phyloP scores from a whole-genome alignment of 30 jellyfish, hydroid and myxozoan genomes.

The Euphysa ruthae region DNA sequence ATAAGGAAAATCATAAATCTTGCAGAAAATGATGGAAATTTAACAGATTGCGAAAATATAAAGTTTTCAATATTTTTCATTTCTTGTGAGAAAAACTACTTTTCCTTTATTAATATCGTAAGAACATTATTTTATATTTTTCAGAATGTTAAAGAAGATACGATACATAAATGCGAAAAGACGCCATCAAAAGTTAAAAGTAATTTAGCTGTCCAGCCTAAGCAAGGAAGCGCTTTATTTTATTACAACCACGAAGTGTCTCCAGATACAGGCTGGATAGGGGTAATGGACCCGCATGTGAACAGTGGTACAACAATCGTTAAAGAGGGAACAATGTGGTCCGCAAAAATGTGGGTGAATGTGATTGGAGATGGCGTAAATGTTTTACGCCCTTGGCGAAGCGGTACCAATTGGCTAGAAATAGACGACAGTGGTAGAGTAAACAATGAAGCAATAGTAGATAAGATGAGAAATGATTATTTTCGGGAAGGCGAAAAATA shows the following conservation, averaged over 20 bases:
- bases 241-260: slow-evolving; percentile 83
- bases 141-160: slow-evolving; percentile 60
- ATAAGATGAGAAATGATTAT: slow-evolving; percentile 66
- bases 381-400: slow-evolving; percentile 79
- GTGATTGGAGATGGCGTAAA: slow-evolving; percentile 85
- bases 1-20: too few species aligned
- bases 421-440: slow-evolving; percentile 27
- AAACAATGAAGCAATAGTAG: slow-evolving; percentile 32
- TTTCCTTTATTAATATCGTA: too few species aligned
- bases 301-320: slow-evolving; percentile 46
- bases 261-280: slow-evolving; percentile 85
- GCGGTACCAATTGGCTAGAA: slow-evolving; percentile 77
- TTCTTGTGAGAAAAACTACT: too few species aligned
- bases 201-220: slow-evolving; percentile 63
- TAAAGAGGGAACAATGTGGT: slow-evolving; percentile 48
- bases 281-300: slow-evolving; percentile 39
- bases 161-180: slow-evolving; percentile 48
- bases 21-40: too few species aligned
- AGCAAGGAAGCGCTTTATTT: slow-evolving; percentile 84
- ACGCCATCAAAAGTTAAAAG: slow-evolving; percentile 27
- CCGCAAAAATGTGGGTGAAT: slow-evolving; percentile 76
- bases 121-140: too few species aligned
- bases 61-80: too few species aligned
- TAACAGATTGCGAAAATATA: too few species aligned
- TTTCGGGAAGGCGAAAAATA: slow-evolving; percentile 65